Percentiles rank a stretch among this genome's conserved stretches.
Conservation (phyloP, 2,113 vertebrate genomes). For the Ibidorhyncha struthersii region DNA sequence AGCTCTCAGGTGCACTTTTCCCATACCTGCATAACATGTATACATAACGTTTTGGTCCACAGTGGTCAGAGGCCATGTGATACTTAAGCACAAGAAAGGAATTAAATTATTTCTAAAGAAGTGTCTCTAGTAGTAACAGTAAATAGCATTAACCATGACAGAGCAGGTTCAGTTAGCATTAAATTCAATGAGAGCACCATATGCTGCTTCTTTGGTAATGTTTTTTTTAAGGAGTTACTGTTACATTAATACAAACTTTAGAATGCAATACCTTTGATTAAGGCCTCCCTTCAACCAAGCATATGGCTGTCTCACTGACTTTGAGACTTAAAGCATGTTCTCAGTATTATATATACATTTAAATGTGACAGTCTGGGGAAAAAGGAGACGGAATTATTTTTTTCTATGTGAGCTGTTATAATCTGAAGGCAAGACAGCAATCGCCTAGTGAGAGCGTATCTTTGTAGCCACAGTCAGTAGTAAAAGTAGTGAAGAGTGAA, state of each 20-base stretch:
- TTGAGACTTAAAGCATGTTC: not conserved
- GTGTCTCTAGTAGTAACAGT: not conserved
- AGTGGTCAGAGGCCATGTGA: not conserved
- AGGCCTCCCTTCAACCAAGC: not conserved
- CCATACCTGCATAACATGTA: conserved; percentile 73
- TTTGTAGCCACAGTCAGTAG: not conserved
- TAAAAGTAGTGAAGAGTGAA: not conserved
- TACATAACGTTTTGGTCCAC: not conserved
- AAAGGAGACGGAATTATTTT: not conserved
- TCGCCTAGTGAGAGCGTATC: not conserved
- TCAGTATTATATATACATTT: not conserved
- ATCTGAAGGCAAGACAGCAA: not conserved
- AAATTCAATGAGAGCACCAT: not conserved
- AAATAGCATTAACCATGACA: not conserved
- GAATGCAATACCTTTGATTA: not conserved
- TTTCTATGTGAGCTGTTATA: not conserved
- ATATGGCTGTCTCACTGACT: not conserved
- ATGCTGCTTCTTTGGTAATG: not conserved
- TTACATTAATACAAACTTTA: not conserved
- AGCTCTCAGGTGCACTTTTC: conserved; percentile 65
- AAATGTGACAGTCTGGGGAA: not conserved
- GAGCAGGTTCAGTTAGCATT: not conserved
- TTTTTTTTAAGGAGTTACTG: not conserved
- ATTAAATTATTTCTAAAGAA: not conserved
- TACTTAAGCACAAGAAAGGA: not conserved